Base-by-base conservation (phyloP, 2,113 vertebrate genomes). In the Ammodramus savannarum region DNA sequence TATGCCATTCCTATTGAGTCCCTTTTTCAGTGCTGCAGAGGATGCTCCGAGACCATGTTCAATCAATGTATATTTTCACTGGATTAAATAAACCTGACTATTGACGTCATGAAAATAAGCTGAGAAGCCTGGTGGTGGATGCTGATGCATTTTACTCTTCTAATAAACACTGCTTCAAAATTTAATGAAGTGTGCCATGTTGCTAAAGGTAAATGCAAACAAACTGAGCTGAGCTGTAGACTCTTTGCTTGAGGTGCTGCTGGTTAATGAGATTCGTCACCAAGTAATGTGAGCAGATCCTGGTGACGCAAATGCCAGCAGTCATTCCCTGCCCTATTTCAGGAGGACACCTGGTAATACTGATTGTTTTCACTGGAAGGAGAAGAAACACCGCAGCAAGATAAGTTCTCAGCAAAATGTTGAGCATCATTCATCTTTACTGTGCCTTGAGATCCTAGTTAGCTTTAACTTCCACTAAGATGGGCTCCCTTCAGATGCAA, bases 61-160 rank as follows among this genome's bases (percentile, higher is more conserved):
- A 95, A 71, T 80, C 58, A 57, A 61, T 89, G 96, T 92, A 77
- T 97, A 81, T 96, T 97, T 97, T 95, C 73, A 80, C 49, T 95
- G 75, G 46, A 38, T 96, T 95, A 95, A 93, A 54, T 73, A 66
- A 89, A 79, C 55, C 75, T 88, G 86, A 87, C 75, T 88, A 62
- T 25, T 95, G 93, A 94, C 69, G 77, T 96, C 81, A 92, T 43
- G 68, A 95, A 95, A 73, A 89, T 90, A 91, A 96, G 73, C 65
- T 49, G 84, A 94, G 93, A 69, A 92, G 62, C 63, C 66, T 90
- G 68, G 29, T 92, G 54, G 49, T 82, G 68, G 73, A 79, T 73
- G 48, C 49, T 79, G 85, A 84, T 95, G 65, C 1, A 0, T 88
- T 95, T 97, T 93, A 61, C 67, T 75, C 82, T 78, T 74, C 68